These are phyloP conservation scores for Centropus bengalensis DNA, from an alignment of 2,113 vertebrate species.

Conservation along the genomic window DNA sequence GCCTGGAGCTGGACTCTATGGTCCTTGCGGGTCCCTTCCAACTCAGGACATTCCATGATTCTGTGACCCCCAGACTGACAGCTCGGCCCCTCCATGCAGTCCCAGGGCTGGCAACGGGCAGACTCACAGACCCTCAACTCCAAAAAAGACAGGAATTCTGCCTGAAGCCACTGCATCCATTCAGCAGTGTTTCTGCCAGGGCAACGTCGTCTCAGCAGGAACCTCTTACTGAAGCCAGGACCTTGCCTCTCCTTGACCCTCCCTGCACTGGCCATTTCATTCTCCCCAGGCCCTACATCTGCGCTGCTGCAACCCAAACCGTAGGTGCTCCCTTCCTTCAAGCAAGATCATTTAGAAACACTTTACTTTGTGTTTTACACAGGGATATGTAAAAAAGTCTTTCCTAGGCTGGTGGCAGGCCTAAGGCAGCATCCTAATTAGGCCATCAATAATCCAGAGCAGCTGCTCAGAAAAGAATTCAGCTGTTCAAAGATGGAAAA, in stretches of 20 bases:
- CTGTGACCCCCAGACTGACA: rapidly evolving
- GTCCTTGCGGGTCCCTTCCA: too few relatives aligned
- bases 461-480: conserved; percentile 89
- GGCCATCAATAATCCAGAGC: conserved; percentile 92
- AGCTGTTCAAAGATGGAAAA: conserved; percentile 82
- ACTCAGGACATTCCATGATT: too few relatives aligned
- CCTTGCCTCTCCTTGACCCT: too few relatives aligned
- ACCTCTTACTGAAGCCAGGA: not conserved
- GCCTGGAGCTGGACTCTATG: too few relatives aligned
- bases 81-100: not conserved
- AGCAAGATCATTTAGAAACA: not conserved
- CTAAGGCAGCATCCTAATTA: conserved; percentile 88
- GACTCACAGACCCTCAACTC: not conserved
- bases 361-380: not conserved
- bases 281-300: rapidly evolving
- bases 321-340: rapidly evolving
- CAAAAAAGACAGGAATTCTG: too few relatives aligned
- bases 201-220: rapidly evolving
- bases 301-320: not conserved
- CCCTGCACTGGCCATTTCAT: rapidly evolving
- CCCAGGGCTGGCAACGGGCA: not conserved
- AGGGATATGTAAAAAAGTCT: conserved; percentile 64
- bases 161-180: rapidly evolving
- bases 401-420: conserved; percentile 76
- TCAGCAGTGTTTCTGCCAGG: not conserved